These are phyloP conservation scores for Hylyphantes graminicola DNA, from an alignment of 1,140 invertebrate species.

Conservation along the genomic window DNA sequence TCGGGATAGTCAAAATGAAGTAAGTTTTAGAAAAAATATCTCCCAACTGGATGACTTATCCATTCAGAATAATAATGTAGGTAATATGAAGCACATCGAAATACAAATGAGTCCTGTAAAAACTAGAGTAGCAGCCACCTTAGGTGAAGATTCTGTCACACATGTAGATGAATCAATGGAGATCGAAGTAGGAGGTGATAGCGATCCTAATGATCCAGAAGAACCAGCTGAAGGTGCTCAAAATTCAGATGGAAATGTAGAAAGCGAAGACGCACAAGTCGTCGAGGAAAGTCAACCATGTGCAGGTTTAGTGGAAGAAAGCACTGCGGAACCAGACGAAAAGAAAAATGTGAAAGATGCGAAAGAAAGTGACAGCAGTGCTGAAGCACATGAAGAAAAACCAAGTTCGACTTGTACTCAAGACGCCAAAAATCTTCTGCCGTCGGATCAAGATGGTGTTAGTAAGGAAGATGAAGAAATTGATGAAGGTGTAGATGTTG, in stretches of 20 bases:
- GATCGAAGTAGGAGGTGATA: conserved; percentile 32
- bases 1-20: neutral
- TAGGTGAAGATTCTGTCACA: conserved; percentile 47
- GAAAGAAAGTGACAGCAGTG: neutral
- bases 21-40: neutral
- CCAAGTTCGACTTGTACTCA: neutral
- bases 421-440: neutral
- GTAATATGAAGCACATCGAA: conserved; percentile 38
- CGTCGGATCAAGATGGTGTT: neutral
- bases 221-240: neutral
- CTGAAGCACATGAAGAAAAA: neutral
- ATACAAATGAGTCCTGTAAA: conserved; percentile 46
- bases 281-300: neutral
- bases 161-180: conserved; percentile 46
- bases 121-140: conserved; percentile 26
- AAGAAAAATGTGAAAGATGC: neutral
- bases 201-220: conserved; percentile 42
- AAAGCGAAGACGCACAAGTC: neutral
- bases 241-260: neutral
- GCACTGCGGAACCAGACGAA: neutral
- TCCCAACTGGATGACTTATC: neutral
- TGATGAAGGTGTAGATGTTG: conserved; percentile 32
- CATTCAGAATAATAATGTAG: neutral
- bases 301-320: neutral
- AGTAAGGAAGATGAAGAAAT: neutral